Percentiles rank a stretch among this genome's conserved stretches.
Evolutionary conservation across 2,113 vertebrate species (phyloP).

Genomic region (Urocolius indicus): DNA sequence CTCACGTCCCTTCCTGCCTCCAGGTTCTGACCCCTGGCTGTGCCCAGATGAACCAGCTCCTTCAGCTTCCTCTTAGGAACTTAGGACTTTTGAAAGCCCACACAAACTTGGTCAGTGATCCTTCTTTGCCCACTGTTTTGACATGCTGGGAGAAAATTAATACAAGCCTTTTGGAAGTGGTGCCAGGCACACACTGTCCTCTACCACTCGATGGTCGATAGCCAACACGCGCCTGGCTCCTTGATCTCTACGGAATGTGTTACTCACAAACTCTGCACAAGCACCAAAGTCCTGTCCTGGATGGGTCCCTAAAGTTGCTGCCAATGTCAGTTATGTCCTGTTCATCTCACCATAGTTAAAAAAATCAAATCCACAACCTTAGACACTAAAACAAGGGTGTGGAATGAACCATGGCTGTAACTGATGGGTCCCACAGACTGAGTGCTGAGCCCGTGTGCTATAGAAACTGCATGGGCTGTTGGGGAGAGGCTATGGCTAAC

Average conservation of each 20-base stretch:
- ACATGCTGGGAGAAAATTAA: background rate
- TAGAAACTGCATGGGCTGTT: background rate
- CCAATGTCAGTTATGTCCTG: background rate
- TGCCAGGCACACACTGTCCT: background rate
- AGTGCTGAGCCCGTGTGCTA: background rate
- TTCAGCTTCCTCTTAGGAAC: background rate
- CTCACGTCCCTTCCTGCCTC: background rate
- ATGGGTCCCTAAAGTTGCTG: background rate
- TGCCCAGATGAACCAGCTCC: background rate
- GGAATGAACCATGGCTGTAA: background rate
- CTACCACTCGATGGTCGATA: rapidly evolving
- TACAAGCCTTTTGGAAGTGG: background rate
- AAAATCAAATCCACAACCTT: background rate
- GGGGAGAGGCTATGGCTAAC: background rate
- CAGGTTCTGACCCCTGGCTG: background rate
- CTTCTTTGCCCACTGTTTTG: background rate
- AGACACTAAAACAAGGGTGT: background rate
- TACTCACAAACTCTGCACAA: background rate
- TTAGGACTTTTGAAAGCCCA: background rate
- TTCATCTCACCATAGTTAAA: background rate
- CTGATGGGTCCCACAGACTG: background rate
- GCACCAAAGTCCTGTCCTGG: background rate
- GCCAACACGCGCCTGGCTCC: background rate
- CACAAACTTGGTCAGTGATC: background rate
- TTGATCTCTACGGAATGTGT: background rate